Evolutionary conservation across 1,140 invertebrate species (phyloP), one percentile per base, ranked within the genome.

Genomic region (Heliconius eleuchia): DNA sequence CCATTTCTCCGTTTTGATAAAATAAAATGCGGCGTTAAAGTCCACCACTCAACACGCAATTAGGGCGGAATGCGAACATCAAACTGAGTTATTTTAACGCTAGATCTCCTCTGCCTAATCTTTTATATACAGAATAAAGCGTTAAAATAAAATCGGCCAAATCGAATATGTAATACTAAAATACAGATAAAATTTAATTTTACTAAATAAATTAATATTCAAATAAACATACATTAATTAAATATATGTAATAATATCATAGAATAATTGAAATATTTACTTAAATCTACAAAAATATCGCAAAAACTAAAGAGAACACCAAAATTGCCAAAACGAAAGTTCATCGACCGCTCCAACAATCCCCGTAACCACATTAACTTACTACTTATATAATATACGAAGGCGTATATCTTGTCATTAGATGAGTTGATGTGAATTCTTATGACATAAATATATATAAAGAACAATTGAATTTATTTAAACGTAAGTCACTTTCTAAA

Each of bases 281-380:
- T 66, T 27, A 66, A 9, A 66, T 27, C 23, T 7, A 66, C 30
- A 50, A 70, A 57, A 82, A 83, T 80, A 57, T 86, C 86, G 84
- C 82, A 72, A 77, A 71, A 71, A 81, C 66, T 85, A 89, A 90
- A 84, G 19, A 80, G 71, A 42, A 77, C 66, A 82, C 82, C 82
- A 57, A 81, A 84, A 81, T 86, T 79, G 85, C 86, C 85, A 88
- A 91, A 89, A 88, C 85, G 80, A 76, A 73, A 85, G 88, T 87
- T 89, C 87, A 70, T 55, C 84, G 89, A 91, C 87, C 89, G 88
- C 79, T 71, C 76, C 72, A 80, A 76, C 82, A 80, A 85, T 88
- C 84, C 81, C 83, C 86, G 87, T 83, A 86, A 87, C 78, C 82
- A 81, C 81, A 82, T 82, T 66, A 66, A 23, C 60, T 66, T 66